Base-by-base conservation (phyloP, 2,888 invertebrate genomes). In the Mesoligia furuncula region DNA sequence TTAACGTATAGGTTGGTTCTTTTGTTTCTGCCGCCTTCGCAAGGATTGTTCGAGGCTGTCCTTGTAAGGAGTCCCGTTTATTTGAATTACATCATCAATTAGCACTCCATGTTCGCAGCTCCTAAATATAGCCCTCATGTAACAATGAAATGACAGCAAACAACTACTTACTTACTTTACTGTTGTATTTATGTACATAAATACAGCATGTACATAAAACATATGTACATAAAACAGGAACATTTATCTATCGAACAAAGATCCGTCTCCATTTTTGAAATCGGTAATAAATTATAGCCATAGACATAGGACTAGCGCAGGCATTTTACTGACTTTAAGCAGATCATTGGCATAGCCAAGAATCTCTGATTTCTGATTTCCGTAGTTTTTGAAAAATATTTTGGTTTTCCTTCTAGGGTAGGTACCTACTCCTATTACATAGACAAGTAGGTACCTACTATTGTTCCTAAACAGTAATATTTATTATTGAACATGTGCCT, bases 41-140 rank as follows among this genome's bases (percentile, higher is more conserved):
- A 59, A 48, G 24, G 13, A 31, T 39, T 61, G 27, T 31, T 61
- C 17, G 8, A 51, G 20, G 20, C 31, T 79, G 59, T 31, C 69
- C 59, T 51, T 83, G 42, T 59, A 57, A 45, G 48, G 57, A 71
- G 24, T 61, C 36, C 57, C 31, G n/a, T 64, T 67, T 61, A 42
- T 59, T 82, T 36, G 24, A 17, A 74, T 81, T 59, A 72, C 78
- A 72, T 78, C 67, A 81, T 64, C 84, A 83, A 78, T 83, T 78
- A 72, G 57, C 67, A 80, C n/a, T 48, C 45, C 64, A 45, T 42
- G 68, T 66, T 27, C 13, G 11, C 17, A 36, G 39, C 27, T 42
- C 15, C 57, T 73, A 57, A 68, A 76, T 81, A 68, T 77, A 77
- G 68, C 27, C 24, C 62, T 42, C 36, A 8, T 13, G 27, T 51